phyloP scores from a whole-genome alignment of 2,888 invertebrate species.

The Lasioglossum figueresi region DNA sequence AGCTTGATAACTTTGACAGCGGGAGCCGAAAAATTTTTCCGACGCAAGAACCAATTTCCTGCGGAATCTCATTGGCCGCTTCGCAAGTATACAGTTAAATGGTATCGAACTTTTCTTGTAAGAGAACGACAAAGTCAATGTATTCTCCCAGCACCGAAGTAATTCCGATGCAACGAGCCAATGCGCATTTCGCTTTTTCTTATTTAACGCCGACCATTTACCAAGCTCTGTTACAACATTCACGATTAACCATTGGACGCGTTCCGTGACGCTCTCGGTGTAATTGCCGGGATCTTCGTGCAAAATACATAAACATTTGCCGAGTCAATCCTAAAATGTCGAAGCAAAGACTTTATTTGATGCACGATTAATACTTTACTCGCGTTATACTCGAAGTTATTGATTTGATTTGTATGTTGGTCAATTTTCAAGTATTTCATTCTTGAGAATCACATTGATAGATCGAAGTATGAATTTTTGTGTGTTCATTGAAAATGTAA shows the following conservation, averaged over 20 bases:
- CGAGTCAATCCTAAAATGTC: neutral
- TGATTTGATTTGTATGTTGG: no score
- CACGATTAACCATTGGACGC: neutral
- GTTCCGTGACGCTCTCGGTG: neutral
- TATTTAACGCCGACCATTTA: neutral
- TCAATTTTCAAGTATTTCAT: no score
- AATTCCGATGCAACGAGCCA: neutral
- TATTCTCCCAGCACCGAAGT: neutral
- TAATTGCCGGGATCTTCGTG: neutral
- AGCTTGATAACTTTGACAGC: conserved; percentile 47
- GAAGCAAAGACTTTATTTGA: neutral
- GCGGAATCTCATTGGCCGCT: conserved; percentile 13
- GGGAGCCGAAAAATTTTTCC: conserved; percentile 20
- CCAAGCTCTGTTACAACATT: neutral
- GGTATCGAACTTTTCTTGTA: conserved; percentile 12
- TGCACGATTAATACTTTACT: no score
- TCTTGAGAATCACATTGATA: no score
- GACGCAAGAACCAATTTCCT: conserved; percentile 37
- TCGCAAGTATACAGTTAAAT: conserved; percentile 23
- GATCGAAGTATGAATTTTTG: no score
- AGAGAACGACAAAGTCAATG: neutral
- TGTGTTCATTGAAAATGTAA: no score
- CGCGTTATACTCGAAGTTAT: no score
- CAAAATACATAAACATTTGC: neutral
- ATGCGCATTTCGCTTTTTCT: neutral